These are phyloP conservation scores for Caenorhabditis japonica DNA, from an alignment of 2,888 invertebrate genomes.

Conservation along the genomic window DNA sequence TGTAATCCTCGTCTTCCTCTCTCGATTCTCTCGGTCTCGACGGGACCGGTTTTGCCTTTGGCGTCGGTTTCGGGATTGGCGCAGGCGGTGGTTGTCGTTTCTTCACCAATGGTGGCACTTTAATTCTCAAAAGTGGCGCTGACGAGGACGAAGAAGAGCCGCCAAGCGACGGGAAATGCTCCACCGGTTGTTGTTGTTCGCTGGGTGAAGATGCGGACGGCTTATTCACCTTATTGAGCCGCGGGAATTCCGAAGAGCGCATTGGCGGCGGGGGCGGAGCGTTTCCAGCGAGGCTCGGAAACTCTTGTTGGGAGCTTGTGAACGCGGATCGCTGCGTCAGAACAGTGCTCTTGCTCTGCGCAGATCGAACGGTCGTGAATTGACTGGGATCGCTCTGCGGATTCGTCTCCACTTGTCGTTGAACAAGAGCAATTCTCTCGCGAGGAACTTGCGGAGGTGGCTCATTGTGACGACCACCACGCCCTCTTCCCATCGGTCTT, in stretches of 20 bases:
- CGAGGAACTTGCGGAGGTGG: conserved; percentile 20
- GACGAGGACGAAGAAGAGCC: conserved; percentile 26
- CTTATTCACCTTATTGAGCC: conserved; percentile 54
- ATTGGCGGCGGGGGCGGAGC: conserved; percentile 35
- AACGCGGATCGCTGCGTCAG: conserved; percentile 27
- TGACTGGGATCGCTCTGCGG: conserved; percentile 51
- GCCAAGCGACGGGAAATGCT: conserved; percentile 56
- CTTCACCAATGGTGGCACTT: conserved; percentile 29
- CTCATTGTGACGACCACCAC: conserved; percentile 5
- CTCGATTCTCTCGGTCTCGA: background rate
- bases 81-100: conserved; percentile 32
- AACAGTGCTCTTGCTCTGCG: conserved; percentile 53
- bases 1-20: conserved; percentile 23
- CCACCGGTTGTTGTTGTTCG: conserved; percentile 28
- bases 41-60: conserved; percentile 5
- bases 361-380: conserved; percentile 65
- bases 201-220: background rate
- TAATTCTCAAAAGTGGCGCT: conserved; percentile 20
- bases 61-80: background rate
- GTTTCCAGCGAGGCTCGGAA: conserved; percentile 54
- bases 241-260: conserved; percentile 56
- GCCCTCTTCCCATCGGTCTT: conserved; percentile 17
- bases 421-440: conserved; percentile 41
- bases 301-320: conserved; percentile 43
- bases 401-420: conserved; percentile 27